Percentiles rank a stretch among this genome's conserved stretches.
Evolutionary conservation across 2,113 vertebrate species (phyloP).

Genomic region (Sphyrna mokarran): DNA sequence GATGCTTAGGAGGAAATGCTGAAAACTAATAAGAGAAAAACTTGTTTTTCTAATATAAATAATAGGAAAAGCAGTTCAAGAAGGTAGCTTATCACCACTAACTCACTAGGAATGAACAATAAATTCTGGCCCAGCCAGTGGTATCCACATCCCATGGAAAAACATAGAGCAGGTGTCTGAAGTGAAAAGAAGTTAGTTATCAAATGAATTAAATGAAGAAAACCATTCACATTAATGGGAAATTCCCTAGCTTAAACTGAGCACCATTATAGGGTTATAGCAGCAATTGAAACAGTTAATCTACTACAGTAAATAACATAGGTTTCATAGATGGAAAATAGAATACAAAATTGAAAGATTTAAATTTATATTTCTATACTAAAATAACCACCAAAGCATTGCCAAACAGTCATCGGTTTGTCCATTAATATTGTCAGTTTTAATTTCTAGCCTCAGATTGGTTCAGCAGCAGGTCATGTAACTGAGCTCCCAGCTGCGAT

Average conservation of each 20-base stretch:
- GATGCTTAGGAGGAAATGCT: not conserved
- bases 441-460: not conserved
- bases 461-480: not conserved
- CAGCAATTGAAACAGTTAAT: not conserved
- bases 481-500: not conserved
- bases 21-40: not conserved
- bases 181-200: not conserved
- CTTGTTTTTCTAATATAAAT: not conserved
- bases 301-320: not conserved
- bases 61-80: not conserved
- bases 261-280: not conserved
- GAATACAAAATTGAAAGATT: not conserved
- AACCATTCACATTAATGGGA: not conserved
- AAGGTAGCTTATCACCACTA: no score
- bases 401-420: not conserved
- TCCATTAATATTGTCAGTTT: not conserved
- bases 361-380: not conserved
- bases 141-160: no score
- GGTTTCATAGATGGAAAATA: not conserved
- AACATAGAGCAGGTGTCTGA: not conserved
- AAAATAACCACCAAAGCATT: not conserved
- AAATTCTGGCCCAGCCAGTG: no score
- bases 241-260: not conserved
- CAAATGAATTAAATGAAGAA: not conserved
- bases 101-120: no score